phyloP scores from a whole-genome alignment of 37 sponge, comb jelly and placozoan species.

The Eunapius fragilis region DNA sequence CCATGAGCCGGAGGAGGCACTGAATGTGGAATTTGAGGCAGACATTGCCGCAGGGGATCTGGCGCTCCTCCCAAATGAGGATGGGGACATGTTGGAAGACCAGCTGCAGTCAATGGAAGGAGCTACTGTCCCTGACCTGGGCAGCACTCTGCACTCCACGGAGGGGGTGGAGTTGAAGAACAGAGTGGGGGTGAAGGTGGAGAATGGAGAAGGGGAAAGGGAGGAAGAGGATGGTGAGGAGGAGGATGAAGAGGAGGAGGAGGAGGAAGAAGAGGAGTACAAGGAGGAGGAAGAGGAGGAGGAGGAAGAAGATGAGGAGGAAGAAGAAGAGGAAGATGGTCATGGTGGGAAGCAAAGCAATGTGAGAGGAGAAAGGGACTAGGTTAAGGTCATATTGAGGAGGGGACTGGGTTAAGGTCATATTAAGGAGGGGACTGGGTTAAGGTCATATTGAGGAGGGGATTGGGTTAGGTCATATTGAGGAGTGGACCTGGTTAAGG shows the following conservation, averaged over 20 bases:
- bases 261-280: background rate
- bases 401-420: too few species aligned
- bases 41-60: background rate
- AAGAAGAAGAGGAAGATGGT: background rate
- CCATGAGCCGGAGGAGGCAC: slow-evolving; percentile 7
- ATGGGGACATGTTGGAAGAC: background rate
- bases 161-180: background rate
- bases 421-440: too few species aligned
- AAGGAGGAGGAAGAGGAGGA: background rate
- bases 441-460: too few species aligned
- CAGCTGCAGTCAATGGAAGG: background rate
- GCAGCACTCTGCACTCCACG: background rate
- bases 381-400: too few species aligned
- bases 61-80: background rate
- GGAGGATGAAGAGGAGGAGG: background rate
- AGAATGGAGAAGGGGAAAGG: background rate
- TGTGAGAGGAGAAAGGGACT: background rate
- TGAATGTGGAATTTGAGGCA: slow-evolving; percentile 15
- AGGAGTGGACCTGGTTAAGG: too few species aligned
- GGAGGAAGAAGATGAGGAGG: background rate
- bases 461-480: too few species aligned
- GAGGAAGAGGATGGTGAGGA: background rate
- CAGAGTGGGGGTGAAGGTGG: background rate
- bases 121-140: background rate
- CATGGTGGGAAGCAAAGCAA: background rate